Percentiles rank a stretch among this genome's conserved stretches.
These are phyloP conservation scores for Spatulosminthurus flaviceps DNA, from an alignment of 2,888 invertebrate genomes.

Conservation along the genomic window DNA sequence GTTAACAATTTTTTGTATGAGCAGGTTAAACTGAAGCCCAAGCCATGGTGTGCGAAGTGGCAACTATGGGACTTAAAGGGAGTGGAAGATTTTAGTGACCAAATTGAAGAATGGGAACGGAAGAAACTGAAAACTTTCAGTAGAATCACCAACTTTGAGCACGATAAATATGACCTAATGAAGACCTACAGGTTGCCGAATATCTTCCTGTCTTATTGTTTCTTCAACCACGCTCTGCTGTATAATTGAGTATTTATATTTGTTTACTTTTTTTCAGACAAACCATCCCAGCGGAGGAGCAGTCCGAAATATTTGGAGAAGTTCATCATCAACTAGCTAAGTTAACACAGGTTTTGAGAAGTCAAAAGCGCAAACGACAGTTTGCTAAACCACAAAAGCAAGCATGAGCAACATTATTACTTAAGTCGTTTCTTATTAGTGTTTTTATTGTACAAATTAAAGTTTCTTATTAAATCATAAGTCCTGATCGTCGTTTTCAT, in stretches of 20 bases:
- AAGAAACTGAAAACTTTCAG: constrained; percentile 64
- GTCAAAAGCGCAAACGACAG: constrained; percentile 72
- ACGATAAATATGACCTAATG: constrained; percentile 94
- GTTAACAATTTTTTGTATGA: constrained; percentile 45
- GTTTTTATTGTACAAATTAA: constrained; percentile 11
- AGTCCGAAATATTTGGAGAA: constrained; percentile 84
- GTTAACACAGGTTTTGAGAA: constrained; percentile 74
- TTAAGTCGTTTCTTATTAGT: not conserved
- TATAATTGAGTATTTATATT: too few relatives aligned
- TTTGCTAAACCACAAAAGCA: constrained; percentile 73
- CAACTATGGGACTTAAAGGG: constrained; percentile 82
- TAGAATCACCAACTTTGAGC: constrained; percentile 70
- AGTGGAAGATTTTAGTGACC: constrained; percentile 69
- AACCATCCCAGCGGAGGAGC: constrained; percentile 89
- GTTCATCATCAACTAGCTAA: constrained; percentile 79
- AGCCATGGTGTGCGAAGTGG: constrained; percentile 93
- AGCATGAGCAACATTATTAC: constrained; percentile 67
- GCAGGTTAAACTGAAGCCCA: constrained; percentile 70
- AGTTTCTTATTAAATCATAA: not conserved
- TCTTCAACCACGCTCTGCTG: too few relatives aligned
- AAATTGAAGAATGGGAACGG: constrained; percentile 60
- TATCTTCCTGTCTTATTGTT: not conserved
- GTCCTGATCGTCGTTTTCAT: constrained; percentile 10
- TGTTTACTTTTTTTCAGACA: constrained; percentile 69
- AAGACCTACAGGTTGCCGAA: constrained; percentile 79